Evolutionary conservation across 1,140 invertebrate genomes (phyloP).

Genomic region (Homalodisca vitripennis): DNA sequence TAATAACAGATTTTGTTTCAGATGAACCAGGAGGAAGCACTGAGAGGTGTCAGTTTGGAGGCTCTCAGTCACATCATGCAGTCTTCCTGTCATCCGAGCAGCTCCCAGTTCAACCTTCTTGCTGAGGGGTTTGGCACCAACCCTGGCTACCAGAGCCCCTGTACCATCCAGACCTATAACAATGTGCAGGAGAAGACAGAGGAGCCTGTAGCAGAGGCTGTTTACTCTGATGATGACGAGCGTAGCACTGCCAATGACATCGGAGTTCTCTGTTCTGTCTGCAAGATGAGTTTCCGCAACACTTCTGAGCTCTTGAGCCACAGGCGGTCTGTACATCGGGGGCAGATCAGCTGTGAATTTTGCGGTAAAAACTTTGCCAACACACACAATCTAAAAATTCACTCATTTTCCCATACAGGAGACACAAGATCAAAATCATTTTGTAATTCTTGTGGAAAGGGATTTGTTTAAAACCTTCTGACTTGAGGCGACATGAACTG

Average conservation of each 20-base stretch:
- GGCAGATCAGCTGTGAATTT: constrained; percentile 37
- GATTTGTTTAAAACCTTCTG: constrained; percentile 72
- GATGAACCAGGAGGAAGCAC: constrained; percentile 21
- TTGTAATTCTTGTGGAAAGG: constrained; percentile 67
- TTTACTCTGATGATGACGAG: constrained; percentile 30
- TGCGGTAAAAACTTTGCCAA: constrained; percentile 66
- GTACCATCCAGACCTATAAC: constrained; percentile 16
- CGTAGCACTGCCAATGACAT: neutral
- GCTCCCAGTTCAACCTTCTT: constrained; percentile 25
- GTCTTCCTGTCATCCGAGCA: constrained; percentile 17
- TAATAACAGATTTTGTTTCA: constrained; percentile 1
- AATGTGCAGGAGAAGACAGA: constrained; percentile 11
- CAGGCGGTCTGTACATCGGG: constrained; percentile 11
- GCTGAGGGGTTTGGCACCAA: neutral
- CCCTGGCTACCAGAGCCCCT: neutral
- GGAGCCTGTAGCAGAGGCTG: constrained; percentile 16
- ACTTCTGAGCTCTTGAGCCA: constrained; percentile 30
- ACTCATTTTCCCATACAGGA: constrained; percentile 65
- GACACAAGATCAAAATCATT: constrained; percentile 66
- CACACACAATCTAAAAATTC: constrained; percentile 67
- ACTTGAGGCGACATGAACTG: constrained; percentile 49
- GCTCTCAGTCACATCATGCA: constrained; percentile 27
- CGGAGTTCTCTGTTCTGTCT: constrained; percentile 20
- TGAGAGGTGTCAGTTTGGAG: constrained; percentile 28
- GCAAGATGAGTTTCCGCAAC: constrained; percentile 13